These are phyloP conservation scores for Epicauta chinensis DNA, from an alignment of 1,140 invertebrate genomes.

Conservation along the genomic window DNA sequence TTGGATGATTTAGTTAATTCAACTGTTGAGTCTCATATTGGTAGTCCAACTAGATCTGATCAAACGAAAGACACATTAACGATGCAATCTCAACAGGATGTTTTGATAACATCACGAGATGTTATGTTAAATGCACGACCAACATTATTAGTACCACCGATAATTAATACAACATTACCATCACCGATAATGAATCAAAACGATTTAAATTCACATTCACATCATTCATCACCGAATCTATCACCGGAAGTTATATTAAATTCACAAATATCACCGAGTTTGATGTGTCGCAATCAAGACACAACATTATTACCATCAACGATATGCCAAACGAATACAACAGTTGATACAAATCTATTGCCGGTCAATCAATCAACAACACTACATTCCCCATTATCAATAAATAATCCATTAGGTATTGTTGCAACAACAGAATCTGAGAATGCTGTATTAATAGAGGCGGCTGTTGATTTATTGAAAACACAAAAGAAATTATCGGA, in stretches of 20 bases:
- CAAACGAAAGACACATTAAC: constrained; percentile 33
- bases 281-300: constrained; percentile 44
- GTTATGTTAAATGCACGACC: constrained; percentile 45
- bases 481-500: constrained; percentile 38
- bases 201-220: constrained; percentile 31
- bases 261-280: constrained; percentile 52
- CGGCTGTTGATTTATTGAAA: constrained; percentile 53
- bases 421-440: constrained; percentile 51
- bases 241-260: constrained; percentile 56
- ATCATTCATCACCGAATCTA: constrained; percentile 43
- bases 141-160: constrained; percentile 37
- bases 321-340: constrained; percentile 23
- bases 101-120: constrained; percentile 48
- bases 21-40: constrained; percentile 52
- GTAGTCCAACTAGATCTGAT: constrained; percentile 36
- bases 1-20: constrained; percentile 60
- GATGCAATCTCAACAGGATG: constrained; percentile 40
- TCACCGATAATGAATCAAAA: constrained; percentile 25
- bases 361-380: constrained; percentile 32
- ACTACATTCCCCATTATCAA: constrained; percentile 24
- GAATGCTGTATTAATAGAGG: constrained; percentile 59
- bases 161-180: constrained; percentile 26
- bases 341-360: constrained; percentile 15
- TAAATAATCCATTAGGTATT: constrained; percentile 4
- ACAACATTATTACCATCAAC: constrained; percentile 38